Percentiles rank a stretch among this genome's conserved stretches.
Evolutionary conservation across 2,797 vertebrate species (phyloP).

Genomic region (Thamnophis elegans): DNA sequence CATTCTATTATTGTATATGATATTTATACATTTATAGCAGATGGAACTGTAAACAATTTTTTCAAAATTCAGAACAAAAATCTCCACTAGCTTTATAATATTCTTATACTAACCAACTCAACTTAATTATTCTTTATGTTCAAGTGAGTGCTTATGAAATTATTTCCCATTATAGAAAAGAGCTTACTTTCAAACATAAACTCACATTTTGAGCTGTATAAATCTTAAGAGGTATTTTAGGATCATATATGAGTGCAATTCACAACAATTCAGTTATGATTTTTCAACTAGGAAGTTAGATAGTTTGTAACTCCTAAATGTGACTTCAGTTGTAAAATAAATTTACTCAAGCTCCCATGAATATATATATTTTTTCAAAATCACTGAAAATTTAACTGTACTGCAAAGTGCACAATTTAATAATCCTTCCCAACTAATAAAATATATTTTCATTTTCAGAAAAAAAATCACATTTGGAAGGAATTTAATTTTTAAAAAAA

Average conservation of each 20-base stretch:
- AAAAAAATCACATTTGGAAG: background rate
- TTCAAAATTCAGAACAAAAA: background rate
- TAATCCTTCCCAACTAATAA: background rate
- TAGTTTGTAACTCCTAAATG: slow-evolving; percentile 36
- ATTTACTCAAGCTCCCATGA: slow-evolving; percentile 21
- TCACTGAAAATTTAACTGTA: background rate
- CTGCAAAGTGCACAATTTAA: background rate
- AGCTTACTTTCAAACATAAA: slow-evolving; percentile 50
- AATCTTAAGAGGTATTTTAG: slow-evolving; percentile 58
- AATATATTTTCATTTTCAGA: background rate
- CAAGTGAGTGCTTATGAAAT: slow-evolving; percentile 30
- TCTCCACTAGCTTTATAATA: background rate
- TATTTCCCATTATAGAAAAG: slow-evolving; percentile 45
- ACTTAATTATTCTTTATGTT: slow-evolving; percentile 43
- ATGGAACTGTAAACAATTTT: background rate
- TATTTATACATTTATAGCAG: background rate
- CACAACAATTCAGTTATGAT: slow-evolving; percentile 47
- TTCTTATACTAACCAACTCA: slow-evolving; percentile 8
- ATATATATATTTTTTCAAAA: slow-evolving; percentile 9
- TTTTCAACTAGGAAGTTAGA: slow-evolving; percentile 23
- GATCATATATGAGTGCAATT: slow-evolving; percentile 40
- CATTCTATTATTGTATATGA: background rate
- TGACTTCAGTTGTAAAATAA: background rate
- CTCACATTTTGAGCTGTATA: slow-evolving; percentile 50
- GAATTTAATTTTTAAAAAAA: background rate